Conservation (phyloP, 2,113 vertebrate species). For the Eidolon helvum region DNA sequence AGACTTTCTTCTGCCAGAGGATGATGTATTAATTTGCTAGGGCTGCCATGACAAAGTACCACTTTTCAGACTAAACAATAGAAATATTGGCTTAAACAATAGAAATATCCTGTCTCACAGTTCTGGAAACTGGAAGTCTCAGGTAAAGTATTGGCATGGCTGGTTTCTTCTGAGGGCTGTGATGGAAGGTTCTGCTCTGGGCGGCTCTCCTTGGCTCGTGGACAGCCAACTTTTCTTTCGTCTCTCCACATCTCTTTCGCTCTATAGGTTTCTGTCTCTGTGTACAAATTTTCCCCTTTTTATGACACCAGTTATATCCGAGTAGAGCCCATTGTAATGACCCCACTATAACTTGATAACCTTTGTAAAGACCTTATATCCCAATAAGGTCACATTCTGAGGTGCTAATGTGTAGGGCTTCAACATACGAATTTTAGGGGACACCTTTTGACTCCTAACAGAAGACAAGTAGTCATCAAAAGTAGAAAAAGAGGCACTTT, state of each 20-base stretch:
- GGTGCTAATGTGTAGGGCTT: neutral
- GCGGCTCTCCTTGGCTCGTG: neutral
- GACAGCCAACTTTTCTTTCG: neutral
- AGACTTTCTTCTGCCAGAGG: fast-evolving
- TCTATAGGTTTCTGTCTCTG: neutral
- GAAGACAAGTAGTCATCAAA: neutral
- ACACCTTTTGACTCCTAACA: neutral
- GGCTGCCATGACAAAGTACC: too few relatives aligned
- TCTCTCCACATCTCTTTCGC: neutral
- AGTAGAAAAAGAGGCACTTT: neutral
- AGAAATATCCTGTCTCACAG: neutral
- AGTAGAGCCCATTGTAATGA: neutral
- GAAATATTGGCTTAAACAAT: neutral
- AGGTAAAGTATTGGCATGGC: neutral
- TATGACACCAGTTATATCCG: neutral
- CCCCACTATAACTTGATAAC: neutral
- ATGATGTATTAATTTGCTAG: neutral
- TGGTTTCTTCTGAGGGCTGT: neutral
- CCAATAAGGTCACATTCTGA: neutral
- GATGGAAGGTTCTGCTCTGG: neutral
- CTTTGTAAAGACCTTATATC: neutral
- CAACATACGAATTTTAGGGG: neutral
- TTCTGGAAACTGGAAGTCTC: neutral
- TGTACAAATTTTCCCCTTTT: neutral
- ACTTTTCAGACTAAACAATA: too few relatives aligned